Evolutionary conservation across 2,888 invertebrate genomes (phyloP), one percentile per base, ranked within the genome.

Genomic region (Tillus elongatus): DNA sequence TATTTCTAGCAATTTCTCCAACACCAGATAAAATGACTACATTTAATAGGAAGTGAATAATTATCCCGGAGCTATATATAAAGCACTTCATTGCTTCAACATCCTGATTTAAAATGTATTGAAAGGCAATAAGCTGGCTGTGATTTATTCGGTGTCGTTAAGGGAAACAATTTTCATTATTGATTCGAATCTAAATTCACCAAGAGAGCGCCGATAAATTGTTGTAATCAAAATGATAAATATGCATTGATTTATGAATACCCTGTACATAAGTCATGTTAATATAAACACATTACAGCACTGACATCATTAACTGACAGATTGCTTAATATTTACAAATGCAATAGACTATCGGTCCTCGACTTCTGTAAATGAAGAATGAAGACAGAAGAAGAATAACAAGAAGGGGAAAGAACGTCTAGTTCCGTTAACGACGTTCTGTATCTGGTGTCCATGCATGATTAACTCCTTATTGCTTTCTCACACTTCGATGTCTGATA

Each of bases 401-500:
- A 19, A n/a, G n/a, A n/a, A n/a, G n/a, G n/a, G n/a, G n/a, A n/a
- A n/a, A n/a, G n/a, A n/a, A n/a, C n/a, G n/a, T n/a, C n/a, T n/a
- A 41, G 42, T 48, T 42, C 52, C 52, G 51, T 51, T 52, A 52
- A 51, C 49, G 49, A 49, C 40, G 44, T 36, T 49, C 38, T 40
- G n/a, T n/a, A n/a, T n/a, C n/a, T n/a, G n/a, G n/a, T n/a, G 45
- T 48, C 50, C 52, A 57, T 53, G 57, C 56, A 54, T 57, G 57
- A 56, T 57, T 56, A 53, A 47, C 52, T 51, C 45, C 50, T 51
- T 52, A 55, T 54, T 54, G 51, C 50, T 45, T 57, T 57, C 57
- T 57, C 56, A 57, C 57, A 57, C 55, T 53, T 56, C 45, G 48
- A 41, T 44, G 46, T 45, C 45, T 45, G 43, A 31, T 31, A 51